phyloP scores from a whole-genome alignment of 2,888 invertebrate species.

The Tachystola acroxantha region DNA sequence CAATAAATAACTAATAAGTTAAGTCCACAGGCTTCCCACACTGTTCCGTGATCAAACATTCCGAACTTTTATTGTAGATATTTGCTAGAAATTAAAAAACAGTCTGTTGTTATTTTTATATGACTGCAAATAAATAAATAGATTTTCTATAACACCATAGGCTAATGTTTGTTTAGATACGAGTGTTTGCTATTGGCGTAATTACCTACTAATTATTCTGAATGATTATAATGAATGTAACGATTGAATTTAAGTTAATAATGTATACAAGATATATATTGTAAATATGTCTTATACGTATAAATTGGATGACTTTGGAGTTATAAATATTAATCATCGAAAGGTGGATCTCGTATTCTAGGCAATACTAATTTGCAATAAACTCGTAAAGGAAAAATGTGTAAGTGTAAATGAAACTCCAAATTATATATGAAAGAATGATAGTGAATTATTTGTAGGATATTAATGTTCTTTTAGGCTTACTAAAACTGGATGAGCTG shows the following conservation, averaged over 20 bases:
- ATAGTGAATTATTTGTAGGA: slow-evolving; percentile 19
- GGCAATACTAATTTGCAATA: slow-evolving; percentile 19
- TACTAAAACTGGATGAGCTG: slow-evolving; percentile 52
- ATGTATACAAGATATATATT: slow-evolving; percentile 9
- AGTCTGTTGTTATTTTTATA: slow-evolving; percentile 76
- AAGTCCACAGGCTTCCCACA: slow-evolving; percentile 67
- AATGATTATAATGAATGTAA: slow-evolving; percentile 24
- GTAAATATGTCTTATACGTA: slow-evolving; percentile 21
- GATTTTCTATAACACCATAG: slow-evolving; percentile 73
- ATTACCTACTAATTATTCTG: too few species aligned
- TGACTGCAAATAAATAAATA: slow-evolving; percentile 69
- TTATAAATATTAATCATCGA: slow-evolving; percentile 7
- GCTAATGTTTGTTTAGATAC: slow-evolving; percentile 38
- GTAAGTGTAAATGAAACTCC: slow-evolving; percentile 12
- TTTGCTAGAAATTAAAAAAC: slow-evolving; percentile 65
- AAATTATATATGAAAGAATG: slow-evolving; percentile 16
- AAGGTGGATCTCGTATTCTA: slow-evolving; percentile 16
- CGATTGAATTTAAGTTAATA: slow-evolving; percentile 2
- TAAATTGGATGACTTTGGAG: slow-evolving; percentile 14
- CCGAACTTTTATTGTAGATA: slow-evolving; percentile 64
- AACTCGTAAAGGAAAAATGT: slow-evolving; percentile 10
- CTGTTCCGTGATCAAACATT: slow-evolving; percentile 55
- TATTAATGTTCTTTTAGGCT: slow-evolving; percentile 21
- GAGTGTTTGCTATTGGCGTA: slow-evolving; percentile 23
- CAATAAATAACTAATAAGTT: slow-evolving; percentile 38